Conservation (phyloP, 1,140 invertebrate species). For the Drosophila insularis region DNA sequence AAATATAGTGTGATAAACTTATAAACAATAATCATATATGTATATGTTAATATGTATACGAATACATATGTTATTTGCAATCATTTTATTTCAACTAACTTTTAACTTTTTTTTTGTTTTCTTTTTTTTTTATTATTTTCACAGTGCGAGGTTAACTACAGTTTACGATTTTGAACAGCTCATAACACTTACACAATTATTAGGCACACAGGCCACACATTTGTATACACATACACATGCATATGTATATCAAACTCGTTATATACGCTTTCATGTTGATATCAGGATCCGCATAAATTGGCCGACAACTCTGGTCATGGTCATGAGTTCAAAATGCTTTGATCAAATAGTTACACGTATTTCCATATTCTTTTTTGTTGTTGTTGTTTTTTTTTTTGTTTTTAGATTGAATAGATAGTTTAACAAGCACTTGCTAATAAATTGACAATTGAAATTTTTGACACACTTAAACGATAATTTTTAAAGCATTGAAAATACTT, state of each 20-base stretch:
- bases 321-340: conserved; percentile 1
- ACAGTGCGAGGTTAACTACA: conserved; percentile 10
- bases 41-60: neutral
- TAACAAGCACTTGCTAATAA: neutral
- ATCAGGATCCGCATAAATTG: conserved; percentile 7
- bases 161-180: conserved; percentile 11
- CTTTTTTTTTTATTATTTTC: neutral
- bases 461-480: neutral
- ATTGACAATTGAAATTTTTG: neutral
- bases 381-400: no score
- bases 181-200: conserved; percentile 10
- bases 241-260: conserved; percentile 6
- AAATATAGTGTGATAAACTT: neutral
- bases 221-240: conserved; percentile 2
- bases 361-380: no score
- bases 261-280: neutral
- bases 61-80: neutral
- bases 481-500: neutral
- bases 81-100: conserved; percentile 9
- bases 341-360: conserved; percentile 1
- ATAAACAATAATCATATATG: conserved; percentile 1
- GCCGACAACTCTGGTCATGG: neutral
- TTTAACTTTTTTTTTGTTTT: neutral
- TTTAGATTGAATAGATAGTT: neutral
- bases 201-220: conserved; percentile 5